A percentile compares a stretch with the other conserved stretches of the same genome.
phyloP scores from a whole-genome alignment of 2,888 invertebrate species.

The Diarsia mendica region DNA sequence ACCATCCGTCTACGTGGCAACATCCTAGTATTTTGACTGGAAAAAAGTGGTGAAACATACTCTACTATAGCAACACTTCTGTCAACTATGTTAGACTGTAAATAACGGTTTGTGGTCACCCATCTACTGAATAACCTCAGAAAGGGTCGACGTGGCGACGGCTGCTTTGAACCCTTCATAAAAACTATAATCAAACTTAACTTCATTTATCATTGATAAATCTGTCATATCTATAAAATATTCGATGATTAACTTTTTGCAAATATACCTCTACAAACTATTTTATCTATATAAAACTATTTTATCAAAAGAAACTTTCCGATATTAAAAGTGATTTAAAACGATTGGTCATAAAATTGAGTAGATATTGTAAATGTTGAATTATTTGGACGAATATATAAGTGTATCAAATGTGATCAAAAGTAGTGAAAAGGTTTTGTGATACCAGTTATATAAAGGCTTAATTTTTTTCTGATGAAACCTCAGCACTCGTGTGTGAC shows the following conservation, averaged over 20 bases:
- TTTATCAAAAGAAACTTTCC: slow-evolving; percentile 5
- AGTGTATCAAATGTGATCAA: background rate
- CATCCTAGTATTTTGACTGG: background rate
- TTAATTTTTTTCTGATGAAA: background rate
- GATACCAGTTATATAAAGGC: background rate
- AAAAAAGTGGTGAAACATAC: background rate
- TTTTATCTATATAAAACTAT: slow-evolving; percentile 9
- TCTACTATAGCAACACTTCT: background rate
- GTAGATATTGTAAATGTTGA: background rate
- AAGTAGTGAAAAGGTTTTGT: background rate
- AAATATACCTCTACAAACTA: background rate
- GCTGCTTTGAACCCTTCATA: too few relatives aligned
- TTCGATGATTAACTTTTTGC: slow-evolving; percentile 1
- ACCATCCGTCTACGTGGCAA: background rate
- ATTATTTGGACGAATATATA: background rate
- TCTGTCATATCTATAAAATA: background rate
- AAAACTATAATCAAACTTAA: background rate
- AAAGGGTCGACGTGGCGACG: background rate
- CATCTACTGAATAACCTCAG: too few relatives aligned
- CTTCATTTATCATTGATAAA: slow-evolving; percentile 18
- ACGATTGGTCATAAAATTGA: slow-evolving; percentile 1
- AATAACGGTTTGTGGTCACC: background rate
- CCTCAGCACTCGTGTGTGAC: background rate
- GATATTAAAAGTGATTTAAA: slow-evolving; percentile 20
- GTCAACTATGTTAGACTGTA: background rate